These are phyloP conservation scores for Stratiomys singularior DNA, from an alignment of 2,888 invertebrate species.

Conservation along the genomic window DNA sequence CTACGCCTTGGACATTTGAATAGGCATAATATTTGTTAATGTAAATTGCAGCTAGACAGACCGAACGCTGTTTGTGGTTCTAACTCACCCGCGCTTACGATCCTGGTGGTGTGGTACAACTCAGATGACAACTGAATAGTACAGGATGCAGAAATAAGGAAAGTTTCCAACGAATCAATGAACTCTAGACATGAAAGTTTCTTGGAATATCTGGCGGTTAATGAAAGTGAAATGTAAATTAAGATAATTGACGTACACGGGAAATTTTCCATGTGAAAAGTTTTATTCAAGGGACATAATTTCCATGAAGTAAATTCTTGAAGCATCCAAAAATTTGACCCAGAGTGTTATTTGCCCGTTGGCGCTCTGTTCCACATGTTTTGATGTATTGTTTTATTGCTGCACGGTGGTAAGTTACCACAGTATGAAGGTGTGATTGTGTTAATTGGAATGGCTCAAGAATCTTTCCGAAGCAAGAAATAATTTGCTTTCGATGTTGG, in stretches of 20 bases:
- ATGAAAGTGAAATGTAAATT: no score
- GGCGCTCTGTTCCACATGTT: neutral
- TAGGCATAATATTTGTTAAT: conserved; percentile 41
- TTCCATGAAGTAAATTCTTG: no score
- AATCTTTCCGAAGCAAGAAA: conserved; percentile 9
- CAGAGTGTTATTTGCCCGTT: neutral
- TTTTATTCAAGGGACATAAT: no score
- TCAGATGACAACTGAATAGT: neutral
- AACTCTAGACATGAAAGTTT: no score
- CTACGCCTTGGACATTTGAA: conserved; percentile 29
- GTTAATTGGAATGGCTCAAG: conserved; percentile 35
- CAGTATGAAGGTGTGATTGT: conserved; percentile 13
- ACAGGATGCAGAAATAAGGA: no score
- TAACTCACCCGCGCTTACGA: conserved; percentile 21
- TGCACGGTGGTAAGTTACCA: neutral
- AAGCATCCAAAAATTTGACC: neutral
- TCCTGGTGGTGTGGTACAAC: neutral
- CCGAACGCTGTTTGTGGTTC: neutral
- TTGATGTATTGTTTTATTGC: conserved; percentile 25
- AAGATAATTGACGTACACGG: no score
- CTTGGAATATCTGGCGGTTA: no score
- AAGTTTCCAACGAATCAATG: no score
- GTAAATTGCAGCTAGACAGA: conserved; percentile 13
- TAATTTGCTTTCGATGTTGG: conserved; percentile 7
- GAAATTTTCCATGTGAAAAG: no score